Conservation (phyloP, 2,797 vertebrate species). For the Enteromius mattozi region DNA sequence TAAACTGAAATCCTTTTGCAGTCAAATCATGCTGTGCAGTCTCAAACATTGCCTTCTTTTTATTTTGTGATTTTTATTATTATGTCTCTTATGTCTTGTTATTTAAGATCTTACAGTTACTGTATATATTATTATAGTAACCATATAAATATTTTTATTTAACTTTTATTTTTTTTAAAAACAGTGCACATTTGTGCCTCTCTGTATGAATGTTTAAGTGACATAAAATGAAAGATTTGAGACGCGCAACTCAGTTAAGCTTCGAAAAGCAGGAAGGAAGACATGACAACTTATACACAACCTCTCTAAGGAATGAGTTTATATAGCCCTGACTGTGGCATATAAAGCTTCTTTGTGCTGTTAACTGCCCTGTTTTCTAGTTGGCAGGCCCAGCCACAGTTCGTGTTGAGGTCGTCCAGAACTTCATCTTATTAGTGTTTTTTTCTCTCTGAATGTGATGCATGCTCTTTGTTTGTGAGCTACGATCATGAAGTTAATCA, state of each 20-base stretch:
- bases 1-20: background rate
- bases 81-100: background rate
- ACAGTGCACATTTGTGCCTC: background rate
- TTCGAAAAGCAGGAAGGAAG: background rate
- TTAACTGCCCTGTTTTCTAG: conserved; percentile 57
- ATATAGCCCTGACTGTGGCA: conserved; percentile 49
- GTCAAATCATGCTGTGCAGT: background rate
- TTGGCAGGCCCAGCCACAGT: conserved; percentile 28
- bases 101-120: background rate
- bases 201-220: background rate
- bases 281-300: background rate
- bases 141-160: background rate
- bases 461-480: conserved; percentile 7
- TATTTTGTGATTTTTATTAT: background rate
- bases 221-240: background rate
- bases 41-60: background rate
- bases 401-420: conserved; percentile 3
- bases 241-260: background rate
- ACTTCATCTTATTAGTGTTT: conserved; percentile 15
- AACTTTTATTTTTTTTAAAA: no score
- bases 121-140: background rate
- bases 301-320: conserved; percentile 41
- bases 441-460: background rate
- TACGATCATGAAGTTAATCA: conserved; percentile 16
- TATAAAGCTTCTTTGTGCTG: conserved; percentile 73